Percentiles rank a stretch among this genome's conserved stretches.
Conservation (phyloP, 2,888 invertebrate species). For the Agrochola litura region DNA sequence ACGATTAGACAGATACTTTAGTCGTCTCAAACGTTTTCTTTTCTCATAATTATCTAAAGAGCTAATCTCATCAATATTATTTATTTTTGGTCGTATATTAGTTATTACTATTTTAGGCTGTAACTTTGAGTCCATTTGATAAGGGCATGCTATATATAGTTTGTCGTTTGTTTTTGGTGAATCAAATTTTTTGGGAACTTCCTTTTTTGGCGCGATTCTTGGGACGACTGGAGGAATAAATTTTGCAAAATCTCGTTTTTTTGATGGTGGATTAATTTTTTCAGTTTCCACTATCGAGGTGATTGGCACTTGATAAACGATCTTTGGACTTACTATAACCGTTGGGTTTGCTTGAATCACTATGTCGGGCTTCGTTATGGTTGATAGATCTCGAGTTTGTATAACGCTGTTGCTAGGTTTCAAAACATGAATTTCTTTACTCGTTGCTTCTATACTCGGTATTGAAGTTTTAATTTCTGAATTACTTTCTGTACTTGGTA, state of each 20-base stretch:
- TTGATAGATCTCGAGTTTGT: constrained; percentile 75
- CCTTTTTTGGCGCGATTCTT: constrained; percentile 72
- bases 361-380: constrained; percentile 78
- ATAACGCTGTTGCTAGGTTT: constrained; percentile 81
- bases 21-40: constrained; percentile 84
- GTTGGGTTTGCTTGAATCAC: constrained; percentile 79
- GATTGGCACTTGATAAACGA: constrained; percentile 85
- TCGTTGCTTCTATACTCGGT: constrained; percentile 64
- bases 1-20: constrained; percentile 81
- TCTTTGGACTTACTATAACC: constrained; percentile 83
- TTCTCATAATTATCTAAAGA: constrained; percentile 90
- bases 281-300: constrained; percentile 78
- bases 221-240: constrained; percentile 63
- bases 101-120: constrained; percentile 85
- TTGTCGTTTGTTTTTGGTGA: constrained; percentile 80
- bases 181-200: constrained; percentile 75
- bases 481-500: constrained; percentile 56
- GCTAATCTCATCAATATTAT: constrained; percentile 82
- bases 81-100: constrained; percentile 78
- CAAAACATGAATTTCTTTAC: constrained; percentile 80
- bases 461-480: constrained; percentile 66
- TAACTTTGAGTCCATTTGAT: constrained; percentile 83
- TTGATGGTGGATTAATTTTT: constrained; percentile 74
- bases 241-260: constrained; percentile 76
- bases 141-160: constrained; percentile 82